phyloP scores from a whole-genome alignment of 1,140 invertebrate genomes.

The Metaphire vulgaris region DNA sequence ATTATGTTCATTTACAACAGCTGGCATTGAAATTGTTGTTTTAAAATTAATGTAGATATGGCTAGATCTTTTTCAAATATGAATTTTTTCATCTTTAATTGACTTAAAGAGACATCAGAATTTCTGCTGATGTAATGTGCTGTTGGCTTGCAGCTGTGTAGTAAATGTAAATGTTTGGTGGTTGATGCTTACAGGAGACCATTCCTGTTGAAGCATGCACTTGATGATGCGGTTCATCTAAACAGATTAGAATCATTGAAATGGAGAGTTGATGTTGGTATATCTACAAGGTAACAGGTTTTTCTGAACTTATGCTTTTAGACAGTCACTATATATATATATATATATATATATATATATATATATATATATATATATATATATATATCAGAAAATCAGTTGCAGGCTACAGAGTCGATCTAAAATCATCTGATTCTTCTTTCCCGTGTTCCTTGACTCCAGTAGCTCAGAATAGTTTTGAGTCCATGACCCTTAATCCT shows the following conservation, averaged over 20 bases:
- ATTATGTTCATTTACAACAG: neutral
- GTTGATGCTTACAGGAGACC: neutral
- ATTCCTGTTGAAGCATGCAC: neutral
- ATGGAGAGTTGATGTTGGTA: neutral
- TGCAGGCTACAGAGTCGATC: too few relatives aligned
- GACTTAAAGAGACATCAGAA: neutral
- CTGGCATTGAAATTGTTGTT: neutral
- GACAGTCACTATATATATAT: too few relatives aligned
- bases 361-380: too few relatives aligned
- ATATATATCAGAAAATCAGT: too few relatives aligned
- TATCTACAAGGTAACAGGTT: neutral
- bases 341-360: too few relatives aligned
- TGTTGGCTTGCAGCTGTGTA: neutral
- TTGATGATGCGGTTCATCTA: neutral
- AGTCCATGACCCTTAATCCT: too few relatives aligned
- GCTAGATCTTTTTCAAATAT: neutral
- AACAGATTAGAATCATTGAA: neutral
- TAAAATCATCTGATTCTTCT: too few relatives aligned
- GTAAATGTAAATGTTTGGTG: neutral
- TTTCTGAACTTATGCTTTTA: neutral
- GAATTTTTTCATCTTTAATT: neutral
- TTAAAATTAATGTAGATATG: neutral
- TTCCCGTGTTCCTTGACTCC: too few relatives aligned
- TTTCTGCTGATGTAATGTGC: too few relatives aligned
- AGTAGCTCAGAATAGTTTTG: too few relatives aligned